Base-by-base conservation (phyloP, 2,888 invertebrate species). In the Brachyopa scutellaris region DNA sequence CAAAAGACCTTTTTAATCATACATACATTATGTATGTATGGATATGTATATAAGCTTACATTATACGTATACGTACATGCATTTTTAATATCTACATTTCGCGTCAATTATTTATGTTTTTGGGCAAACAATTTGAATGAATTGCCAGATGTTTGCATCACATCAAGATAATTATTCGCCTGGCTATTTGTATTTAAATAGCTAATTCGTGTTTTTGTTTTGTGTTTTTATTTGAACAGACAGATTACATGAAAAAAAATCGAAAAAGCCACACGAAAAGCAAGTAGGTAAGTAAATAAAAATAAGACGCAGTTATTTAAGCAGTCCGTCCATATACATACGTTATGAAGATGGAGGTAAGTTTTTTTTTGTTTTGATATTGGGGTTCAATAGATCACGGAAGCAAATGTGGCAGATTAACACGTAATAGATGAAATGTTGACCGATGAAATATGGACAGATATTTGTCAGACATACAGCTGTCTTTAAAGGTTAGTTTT, bases 71-170 rank as follows among this genome's bases (percentile, higher is more conserved):
- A n/a, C n/a, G n/a, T n/a, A n/a, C n/a, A n/a, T n/a, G n/a, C n/a
- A n/a, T n/a, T n/a, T n/a, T n/a, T n/a, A n/a, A n/a, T n/a, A n/a
- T n/a, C n/a, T n/a, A n/a, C n/a, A 15, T 7, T 47, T 47, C 26
- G 47, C 47, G 11, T 11, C 45, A 45, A 67, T 67, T 21, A 67
- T 55, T 23, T 45, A 67, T 45, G 15, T 45, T 66, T 67, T 23
- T n/a, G 55, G 33, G 8, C 33, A 17, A 45, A 9, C 67, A 67
- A 67, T 45, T 67, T 21, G 55, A 21, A 31, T 45, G 2, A 33
- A 45, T 21, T 15, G 33, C 66, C 42, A 23, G 21, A 11, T 17
- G 55, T 23, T 36, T 36, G 45, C 67, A 67, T 67, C 55, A 57
- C 26, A 1, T 2, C 9, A 9, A 23, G 3, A 57, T 38, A 57